Percentiles rank a stretch among this genome's conserved stretches.
Evolutionary conservation across 2,888 invertebrate species (phyloP).

Genomic region (Cerastoderma edule): DNA sequence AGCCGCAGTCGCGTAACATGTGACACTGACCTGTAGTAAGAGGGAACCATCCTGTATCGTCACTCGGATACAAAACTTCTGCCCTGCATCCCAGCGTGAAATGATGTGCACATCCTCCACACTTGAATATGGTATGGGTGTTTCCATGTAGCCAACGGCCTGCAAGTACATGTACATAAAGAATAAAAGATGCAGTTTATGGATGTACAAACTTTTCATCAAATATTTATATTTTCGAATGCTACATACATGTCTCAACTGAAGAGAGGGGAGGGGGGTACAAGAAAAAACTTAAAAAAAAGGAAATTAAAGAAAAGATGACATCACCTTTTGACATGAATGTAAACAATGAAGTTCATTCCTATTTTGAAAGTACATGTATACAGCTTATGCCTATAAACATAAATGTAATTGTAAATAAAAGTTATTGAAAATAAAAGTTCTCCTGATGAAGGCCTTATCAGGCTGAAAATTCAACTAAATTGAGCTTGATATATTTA

Average conservation of each 20-base stretch:
- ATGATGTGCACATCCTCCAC: constrained; percentile 92
- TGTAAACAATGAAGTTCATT: neutral
- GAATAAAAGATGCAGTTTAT: no score
- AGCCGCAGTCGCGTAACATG: no score
- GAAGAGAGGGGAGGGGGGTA: neutral
- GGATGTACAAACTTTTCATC: no score
- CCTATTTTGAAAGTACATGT: neutral
- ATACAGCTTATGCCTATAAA: no score
- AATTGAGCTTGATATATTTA: no score
- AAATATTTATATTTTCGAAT: no score
- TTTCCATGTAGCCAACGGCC: constrained; percentile 86
- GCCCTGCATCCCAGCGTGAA: constrained; percentile 91
- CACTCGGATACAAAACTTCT: constrained; percentile 91
- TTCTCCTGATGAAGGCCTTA: no score
- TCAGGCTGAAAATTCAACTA: no score
- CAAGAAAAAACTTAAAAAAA: neutral
- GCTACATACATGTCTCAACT: no score
- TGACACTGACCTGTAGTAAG: constrained; percentile 88
- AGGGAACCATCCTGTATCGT: constrained; percentile 91
- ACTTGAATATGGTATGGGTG: constrained; percentile 88
- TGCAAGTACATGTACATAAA: constrained; percentile 69
- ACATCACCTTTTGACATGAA: neutral
- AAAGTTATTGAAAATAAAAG: no score
- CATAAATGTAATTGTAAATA: no score
- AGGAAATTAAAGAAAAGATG: neutral